A percentile compares a stretch with the other conserved stretches of the same genome.
These are phyloP conservation scores for Yponomeuta evonymella DNA, from an alignment of 2,888 invertebrate genomes.

Conservation along the genomic window DNA sequence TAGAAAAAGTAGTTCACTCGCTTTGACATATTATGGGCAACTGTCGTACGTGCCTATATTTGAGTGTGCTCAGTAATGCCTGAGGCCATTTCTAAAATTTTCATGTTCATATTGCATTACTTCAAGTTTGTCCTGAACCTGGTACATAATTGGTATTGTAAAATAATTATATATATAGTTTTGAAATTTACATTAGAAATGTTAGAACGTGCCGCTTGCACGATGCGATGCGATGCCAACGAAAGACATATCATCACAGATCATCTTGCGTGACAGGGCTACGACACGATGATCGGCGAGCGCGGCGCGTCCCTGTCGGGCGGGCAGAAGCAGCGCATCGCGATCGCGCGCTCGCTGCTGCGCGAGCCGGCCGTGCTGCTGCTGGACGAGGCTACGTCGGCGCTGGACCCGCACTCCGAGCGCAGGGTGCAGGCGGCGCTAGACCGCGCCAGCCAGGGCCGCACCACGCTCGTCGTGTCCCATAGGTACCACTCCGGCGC, in stretches of 20 bases:
- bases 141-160: too few species aligned
- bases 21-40: too few species aligned
- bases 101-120: too few species aligned
- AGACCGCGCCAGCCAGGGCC: conserved; percentile 81
- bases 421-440: conserved; percentile 86
- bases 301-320: conserved; percentile 87
- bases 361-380: conserved; percentile 84
- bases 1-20: too few species aligned
- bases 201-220: too few species aligned
- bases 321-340: conserved; percentile 89
- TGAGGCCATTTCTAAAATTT: too few species aligned
- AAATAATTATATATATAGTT: too few species aligned
- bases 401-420: conserved; percentile 88
- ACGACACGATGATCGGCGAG: conserved; percentile 87
- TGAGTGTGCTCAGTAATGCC: too few species aligned
- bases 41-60: too few species aligned
- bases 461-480: conserved; percentile 84
- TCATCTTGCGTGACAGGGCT: conserved; percentile 64
- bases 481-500: conserved; percentile 62
- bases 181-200: too few species aligned
- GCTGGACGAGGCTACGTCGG: conserved; percentile 90
- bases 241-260: not conserved
- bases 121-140: too few species aligned
- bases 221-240: too few species aligned
- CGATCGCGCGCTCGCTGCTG: conserved; percentile 88